phyloP scores from a whole-genome alignment of 2,113 vertebrate species.

The Etheostoma cragini region DNA sequence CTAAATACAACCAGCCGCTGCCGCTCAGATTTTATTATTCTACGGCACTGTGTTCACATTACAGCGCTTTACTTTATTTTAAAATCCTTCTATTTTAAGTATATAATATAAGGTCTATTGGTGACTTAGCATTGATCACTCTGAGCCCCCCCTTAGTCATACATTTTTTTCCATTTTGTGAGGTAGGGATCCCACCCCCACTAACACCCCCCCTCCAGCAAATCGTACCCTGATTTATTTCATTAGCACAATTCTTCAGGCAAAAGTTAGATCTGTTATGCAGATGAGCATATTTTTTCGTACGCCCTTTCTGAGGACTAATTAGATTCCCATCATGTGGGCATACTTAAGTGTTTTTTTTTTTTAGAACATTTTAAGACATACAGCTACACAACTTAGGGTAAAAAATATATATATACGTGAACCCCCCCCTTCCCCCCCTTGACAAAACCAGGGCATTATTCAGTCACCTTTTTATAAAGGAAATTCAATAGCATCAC shows the following conservation, averaged over 20 bases:
- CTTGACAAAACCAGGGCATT: slow-evolving; percentile 57
- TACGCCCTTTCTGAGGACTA: background rate
- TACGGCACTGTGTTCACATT: too few species aligned
- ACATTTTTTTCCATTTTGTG: too few species aligned
- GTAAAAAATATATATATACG: background rate
- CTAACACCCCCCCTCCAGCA: too few species aligned
- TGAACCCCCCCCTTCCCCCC: background rate
- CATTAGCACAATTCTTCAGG: background rate
- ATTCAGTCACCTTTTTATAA: slow-evolving; percentile 27
- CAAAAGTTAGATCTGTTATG: background rate
- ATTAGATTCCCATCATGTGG: background rate
- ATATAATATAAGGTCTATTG: too few species aligned
- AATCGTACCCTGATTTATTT: too few species aligned
- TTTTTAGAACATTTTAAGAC: slow-evolving; percentile 12
- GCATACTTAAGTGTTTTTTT: slow-evolving; percentile 3
- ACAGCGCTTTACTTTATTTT: too few species aligned
- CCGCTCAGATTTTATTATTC: too few species aligned
- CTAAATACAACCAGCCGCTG: too few species aligned
- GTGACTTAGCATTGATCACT: too few species aligned
- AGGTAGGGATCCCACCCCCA: too few species aligned
- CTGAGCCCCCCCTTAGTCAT: too few species aligned
- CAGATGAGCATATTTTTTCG: slow-evolving; percentile 24
- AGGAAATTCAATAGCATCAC: slow-evolving; percentile 34
- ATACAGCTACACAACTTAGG: background rate
- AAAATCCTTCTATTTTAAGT: too few species aligned